A percentile compares a stretch with the other conserved stretches of the same genome.
phyloP scores from a whole-genome alignment of 2,888 invertebrate genomes.

The Pantelozetes paolii region DNA sequence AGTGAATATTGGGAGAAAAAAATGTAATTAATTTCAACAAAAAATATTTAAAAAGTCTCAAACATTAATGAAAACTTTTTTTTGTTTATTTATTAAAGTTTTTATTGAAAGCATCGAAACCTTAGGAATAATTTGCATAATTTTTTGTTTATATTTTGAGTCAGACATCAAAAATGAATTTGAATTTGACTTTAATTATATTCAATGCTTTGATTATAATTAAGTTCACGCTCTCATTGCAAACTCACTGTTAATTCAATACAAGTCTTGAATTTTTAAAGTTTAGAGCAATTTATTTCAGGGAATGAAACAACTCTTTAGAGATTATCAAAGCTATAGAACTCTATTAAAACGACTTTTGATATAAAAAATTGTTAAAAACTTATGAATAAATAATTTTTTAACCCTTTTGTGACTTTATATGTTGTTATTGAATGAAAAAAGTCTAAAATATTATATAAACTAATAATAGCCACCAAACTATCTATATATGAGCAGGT shows the following conservation, averaged over 20 bases:
- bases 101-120: too few species aligned
- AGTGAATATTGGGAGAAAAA: too few species aligned
- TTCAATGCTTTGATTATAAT: neutral
- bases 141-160: neutral
- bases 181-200: neutral
- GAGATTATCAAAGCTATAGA: too few species aligned
- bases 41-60: too few species aligned
- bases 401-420: too few species aligned
- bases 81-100: neutral
- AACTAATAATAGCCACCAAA: neutral
- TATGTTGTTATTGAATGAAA: too few species aligned
- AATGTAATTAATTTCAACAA: too few species aligned
- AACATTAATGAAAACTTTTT: neutral
- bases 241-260: neutral
- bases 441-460: neutral
- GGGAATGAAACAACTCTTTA: too few species aligned
- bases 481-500: constrained; percentile 52
- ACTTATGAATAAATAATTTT: too few species aligned
- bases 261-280: neutral
- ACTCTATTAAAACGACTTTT: too few species aligned
- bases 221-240: constrained; percentile 1
- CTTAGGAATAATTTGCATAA: too few species aligned
- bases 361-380: too few species aligned
- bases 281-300: neutral
- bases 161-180: neutral